A percentile compares a stretch with the other conserved stretches of the same genome.
These are phyloP conservation scores for Fragum whitleyi DNA, from an alignment of 2,888 invertebrate species.

Conservation along the genomic window DNA sequence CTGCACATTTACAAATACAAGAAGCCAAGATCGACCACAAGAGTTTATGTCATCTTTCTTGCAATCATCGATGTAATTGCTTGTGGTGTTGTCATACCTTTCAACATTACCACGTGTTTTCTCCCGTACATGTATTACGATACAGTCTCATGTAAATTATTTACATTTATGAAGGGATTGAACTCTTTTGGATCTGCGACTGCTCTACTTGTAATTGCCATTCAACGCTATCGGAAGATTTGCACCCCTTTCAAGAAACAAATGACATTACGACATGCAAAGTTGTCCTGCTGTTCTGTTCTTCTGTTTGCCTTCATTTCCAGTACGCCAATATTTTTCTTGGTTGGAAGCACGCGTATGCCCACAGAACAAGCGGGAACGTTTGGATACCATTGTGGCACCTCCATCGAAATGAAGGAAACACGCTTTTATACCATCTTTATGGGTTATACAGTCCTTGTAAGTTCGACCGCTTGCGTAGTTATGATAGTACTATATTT, in stretches of 20 bases:
- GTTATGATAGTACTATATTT: background rate
- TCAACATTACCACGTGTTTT: background rate
- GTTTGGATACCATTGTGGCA: background rate
- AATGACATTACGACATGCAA: background rate
- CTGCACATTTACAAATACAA: background rate
- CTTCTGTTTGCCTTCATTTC: background rate
- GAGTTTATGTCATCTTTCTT: background rate
- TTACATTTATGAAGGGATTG: background rate
- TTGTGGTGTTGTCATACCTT: background rate
- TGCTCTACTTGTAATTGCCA: background rate
- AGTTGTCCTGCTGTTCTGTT: background rate
- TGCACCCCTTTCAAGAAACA: background rate
- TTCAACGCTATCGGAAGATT: background rate
- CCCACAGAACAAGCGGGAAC: background rate
- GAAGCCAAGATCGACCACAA: background rate
- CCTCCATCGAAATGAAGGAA: background rate
- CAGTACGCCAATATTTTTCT: background rate
- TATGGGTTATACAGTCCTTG: background rate
- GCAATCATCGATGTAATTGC: background rate
- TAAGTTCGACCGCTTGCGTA: background rate
- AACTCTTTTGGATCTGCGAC: background rate
- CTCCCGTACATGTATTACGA: background rate
- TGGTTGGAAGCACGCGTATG: background rate
- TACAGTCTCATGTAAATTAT: background rate
- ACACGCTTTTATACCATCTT: background rate